Percentiles rank a stretch among this genome's conserved stretches.
phyloP scores from a whole-genome alignment of 1,140 invertebrate species.

The Caenorhabditis briggsae region DNA sequence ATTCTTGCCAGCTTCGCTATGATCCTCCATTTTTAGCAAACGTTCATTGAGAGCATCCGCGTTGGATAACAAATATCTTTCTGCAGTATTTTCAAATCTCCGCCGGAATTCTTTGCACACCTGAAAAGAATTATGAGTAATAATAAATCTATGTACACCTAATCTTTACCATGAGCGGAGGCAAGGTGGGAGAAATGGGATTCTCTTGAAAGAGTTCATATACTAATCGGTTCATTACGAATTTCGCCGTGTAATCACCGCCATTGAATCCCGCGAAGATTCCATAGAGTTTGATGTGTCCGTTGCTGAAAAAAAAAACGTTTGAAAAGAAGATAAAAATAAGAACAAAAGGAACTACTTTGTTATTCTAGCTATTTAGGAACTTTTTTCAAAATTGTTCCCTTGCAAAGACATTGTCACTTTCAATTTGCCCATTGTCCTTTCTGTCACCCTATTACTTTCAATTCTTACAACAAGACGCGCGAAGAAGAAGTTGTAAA shows the following conservation, averaged over 20 bases:
- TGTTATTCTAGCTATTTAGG: no score
- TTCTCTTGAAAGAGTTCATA: conserved; percentile 59
- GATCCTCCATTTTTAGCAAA: conserved; percentile 1
- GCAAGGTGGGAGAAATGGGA: conserved; percentile 38
- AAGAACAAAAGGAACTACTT: no score
- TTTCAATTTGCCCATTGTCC: no score
- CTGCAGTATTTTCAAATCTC: conserved; percentile 37
- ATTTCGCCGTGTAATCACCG: conserved; percentile 38
- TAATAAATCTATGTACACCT: not conserved
- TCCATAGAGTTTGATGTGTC: conserved; percentile 51
- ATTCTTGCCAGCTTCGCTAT: not conserved
- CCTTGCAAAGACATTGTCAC: no score
- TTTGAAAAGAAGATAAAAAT: no score
- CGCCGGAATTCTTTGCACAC: conserved; percentile 1
- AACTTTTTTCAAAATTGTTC: no score
- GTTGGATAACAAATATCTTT: not conserved
- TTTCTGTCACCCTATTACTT: no score
- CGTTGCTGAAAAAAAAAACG: conserved; percentile 16
- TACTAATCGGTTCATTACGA: conserved; percentile 56
- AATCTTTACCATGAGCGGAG: conserved; percentile 10
- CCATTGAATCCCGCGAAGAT: conserved; percentile 62
- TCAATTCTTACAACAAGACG: no score
- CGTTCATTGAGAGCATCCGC: conserved; percentile 14
- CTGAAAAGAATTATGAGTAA: not conserved
- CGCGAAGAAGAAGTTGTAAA: no score